A percentile compares a stretch with the other conserved stretches of the same genome.
Conservation (phyloP, 1,140 invertebrate species). For the Philotrypesis tridentata region DNA sequence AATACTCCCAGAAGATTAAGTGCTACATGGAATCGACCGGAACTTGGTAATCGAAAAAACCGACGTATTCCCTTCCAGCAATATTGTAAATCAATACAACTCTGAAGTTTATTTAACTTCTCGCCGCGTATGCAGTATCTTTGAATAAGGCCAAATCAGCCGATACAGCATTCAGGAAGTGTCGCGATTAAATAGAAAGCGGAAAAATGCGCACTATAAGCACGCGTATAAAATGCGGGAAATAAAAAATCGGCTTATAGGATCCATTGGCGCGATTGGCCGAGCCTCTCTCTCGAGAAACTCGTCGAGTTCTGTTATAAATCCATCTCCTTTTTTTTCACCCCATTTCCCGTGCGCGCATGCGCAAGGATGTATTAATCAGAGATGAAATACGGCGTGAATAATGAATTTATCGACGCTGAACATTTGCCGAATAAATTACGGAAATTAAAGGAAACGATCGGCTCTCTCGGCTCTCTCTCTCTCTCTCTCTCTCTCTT, state of each 20-base stretch:
- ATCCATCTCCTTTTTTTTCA: neutral
- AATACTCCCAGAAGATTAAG: too few relatives aligned
- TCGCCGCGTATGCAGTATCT: too few relatives aligned
- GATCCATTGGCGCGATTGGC: slow-evolving; percentile 16
- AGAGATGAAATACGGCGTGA: slow-evolving; percentile 24
- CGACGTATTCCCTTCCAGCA: too few relatives aligned
- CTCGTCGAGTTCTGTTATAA: neutral
- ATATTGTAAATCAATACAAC: too few relatives aligned
- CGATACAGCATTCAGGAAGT: too few relatives aligned
- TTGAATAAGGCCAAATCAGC: too few relatives aligned
- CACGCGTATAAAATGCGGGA: neutral
- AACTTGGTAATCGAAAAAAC: too few relatives aligned
- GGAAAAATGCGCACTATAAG: neutral
- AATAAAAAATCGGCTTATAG: neutral
- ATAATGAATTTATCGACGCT: slow-evolving; percentile 40
- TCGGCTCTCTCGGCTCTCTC: neutral
- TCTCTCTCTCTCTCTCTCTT: too few relatives aligned
- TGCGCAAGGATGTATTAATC: slow-evolving; percentile 37
- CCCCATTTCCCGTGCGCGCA: neutral
- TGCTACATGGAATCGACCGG: too few relatives aligned
- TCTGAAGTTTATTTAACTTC: too few relatives aligned
- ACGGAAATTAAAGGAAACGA: slow-evolving; percentile 15
- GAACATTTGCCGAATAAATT: slow-evolving; percentile 20
- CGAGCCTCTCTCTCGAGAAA: neutral
- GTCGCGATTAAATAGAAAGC: too few relatives aligned